Percentiles rank a stretch among this genome's conserved stretches.
These are phyloP conservation scores for Strongylocentrotus purpuratus DNA, from an alignment of 35 echinoderm and acorn worm species.

Conservation along the genomic window DNA sequence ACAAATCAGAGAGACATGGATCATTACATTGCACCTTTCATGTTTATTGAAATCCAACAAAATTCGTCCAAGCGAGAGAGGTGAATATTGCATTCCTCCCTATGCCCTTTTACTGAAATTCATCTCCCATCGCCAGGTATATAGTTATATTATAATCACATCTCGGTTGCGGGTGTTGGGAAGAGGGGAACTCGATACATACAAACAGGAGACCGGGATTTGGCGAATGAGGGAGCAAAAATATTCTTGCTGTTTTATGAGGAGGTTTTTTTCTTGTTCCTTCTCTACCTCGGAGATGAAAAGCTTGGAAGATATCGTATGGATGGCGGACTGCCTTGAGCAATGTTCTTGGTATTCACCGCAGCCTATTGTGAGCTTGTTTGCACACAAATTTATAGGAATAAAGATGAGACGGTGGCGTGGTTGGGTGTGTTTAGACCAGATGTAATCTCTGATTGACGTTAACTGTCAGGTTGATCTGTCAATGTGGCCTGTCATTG, in stretches of 20 bases:
- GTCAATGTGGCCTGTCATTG: background rate
- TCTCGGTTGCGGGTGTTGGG: background rate
- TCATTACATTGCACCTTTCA: background rate
- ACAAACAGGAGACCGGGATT: background rate
- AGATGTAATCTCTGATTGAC: background rate
- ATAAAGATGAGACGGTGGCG: background rate
- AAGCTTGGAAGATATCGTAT: constrained; percentile 16
- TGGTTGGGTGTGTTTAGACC: background rate
- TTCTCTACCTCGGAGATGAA: background rate
- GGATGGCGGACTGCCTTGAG: background rate
- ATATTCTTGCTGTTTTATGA: background rate
- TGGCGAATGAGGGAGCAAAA: background rate
- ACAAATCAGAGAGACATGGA: background rate
- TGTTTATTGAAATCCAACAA: background rate
- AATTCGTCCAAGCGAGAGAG: background rate
- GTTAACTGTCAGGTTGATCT: background rate
- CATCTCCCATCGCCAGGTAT: background rate
- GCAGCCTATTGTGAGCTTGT: constrained; percentile 26
- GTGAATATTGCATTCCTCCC: background rate
- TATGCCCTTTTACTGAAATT: background rate
- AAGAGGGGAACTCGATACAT: background rate
- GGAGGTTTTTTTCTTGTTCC: background rate
- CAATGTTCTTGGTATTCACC: constrained; percentile 16
- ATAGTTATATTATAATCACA: constrained; percentile 14
- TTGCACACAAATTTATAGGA: constrained; percentile 15